These are phyloP conservation scores for Cosmia trapezina DNA, from an alignment of 2,888 invertebrate genomes.

Conservation along the genomic window DNA sequence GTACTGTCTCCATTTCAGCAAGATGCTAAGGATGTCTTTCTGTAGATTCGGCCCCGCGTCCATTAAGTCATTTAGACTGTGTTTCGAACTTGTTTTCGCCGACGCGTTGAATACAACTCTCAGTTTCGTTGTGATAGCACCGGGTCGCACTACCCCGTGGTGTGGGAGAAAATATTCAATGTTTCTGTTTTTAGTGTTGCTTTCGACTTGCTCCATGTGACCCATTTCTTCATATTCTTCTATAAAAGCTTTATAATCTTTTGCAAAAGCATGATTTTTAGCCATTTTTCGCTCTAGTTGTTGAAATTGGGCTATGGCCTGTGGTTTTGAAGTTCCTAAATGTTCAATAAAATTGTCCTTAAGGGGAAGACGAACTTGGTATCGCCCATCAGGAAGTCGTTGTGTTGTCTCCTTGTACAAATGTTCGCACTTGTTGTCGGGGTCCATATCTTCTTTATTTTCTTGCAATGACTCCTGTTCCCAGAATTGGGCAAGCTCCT, in stretches of 20 bases:
- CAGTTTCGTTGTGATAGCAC: not conserved
- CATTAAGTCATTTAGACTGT: too few relatives aligned
- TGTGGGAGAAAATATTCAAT: too few relatives aligned
- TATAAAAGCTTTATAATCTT: conserved; percentile 3
- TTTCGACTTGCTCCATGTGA: conserved; percentile 4
- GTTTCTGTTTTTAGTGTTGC: not conserved
- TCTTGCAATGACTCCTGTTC: conserved; percentile 6
- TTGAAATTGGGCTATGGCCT: conserved; percentile 7
- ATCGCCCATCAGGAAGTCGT: conserved; percentile 15
- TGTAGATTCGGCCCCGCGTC: too few relatives aligned
- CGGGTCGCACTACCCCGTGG: too few relatives aligned
- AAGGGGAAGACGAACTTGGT: too few relatives aligned
- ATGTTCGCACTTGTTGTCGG: too few relatives aligned
- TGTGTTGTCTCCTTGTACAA: not conserved
- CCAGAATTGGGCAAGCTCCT: conserved; percentile 2
- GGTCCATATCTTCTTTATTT: not conserved
- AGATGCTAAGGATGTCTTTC: too few relatives aligned
- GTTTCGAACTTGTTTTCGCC: too few relatives aligned
- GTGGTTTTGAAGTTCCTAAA: conserved; percentile 1
- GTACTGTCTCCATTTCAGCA: too few relatives aligned
- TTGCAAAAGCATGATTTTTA: not conserved
- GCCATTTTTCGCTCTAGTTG: conserved; percentile 5
- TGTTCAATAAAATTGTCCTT: conserved; percentile 6
- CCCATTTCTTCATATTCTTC: conserved; percentile 13
- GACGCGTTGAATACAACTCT: not conserved